Conservation (phyloP, 2,888 invertebrate species). For the Phrixothrix hirtus region DNA sequence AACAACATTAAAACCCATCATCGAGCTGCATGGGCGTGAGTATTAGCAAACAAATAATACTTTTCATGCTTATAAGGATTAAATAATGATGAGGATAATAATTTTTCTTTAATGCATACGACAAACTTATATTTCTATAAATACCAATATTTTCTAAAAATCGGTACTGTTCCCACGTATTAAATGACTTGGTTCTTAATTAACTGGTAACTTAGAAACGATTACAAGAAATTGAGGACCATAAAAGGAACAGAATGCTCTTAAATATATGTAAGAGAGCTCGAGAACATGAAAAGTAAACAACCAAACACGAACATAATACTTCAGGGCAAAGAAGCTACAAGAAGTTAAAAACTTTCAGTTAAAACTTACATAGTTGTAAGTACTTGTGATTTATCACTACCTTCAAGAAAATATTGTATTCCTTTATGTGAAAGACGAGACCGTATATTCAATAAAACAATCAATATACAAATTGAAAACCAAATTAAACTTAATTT, state of each 20-base stretch:
- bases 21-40: conserved; percentile 13
- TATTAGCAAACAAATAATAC: conserved; percentile 25
- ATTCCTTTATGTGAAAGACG: too few species aligned
- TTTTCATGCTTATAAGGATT: conserved; percentile 2
- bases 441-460: too few species aligned
- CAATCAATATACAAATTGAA: too few species aligned
- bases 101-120: too few species aligned
- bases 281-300: neutral
- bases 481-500: too few species aligned
- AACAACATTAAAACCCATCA: conserved; percentile 22
- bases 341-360: neutral
- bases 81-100: too few species aligned
- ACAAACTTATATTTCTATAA: too few species aligned
- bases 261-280: neutral
- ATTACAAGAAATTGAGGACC: neutral
- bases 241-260: neutral
- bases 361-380: neutral
- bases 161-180: neutral
- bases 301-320: neutral
- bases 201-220: conserved; percentile 1
- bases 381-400: neutral
- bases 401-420: neutral
- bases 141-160: too few species aligned
- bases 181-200: neutral
- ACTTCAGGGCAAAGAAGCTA: neutral